Evolutionary conservation across 1,140 invertebrate genomes (phyloP).

Genomic region (Aphidius ervi): DNA sequence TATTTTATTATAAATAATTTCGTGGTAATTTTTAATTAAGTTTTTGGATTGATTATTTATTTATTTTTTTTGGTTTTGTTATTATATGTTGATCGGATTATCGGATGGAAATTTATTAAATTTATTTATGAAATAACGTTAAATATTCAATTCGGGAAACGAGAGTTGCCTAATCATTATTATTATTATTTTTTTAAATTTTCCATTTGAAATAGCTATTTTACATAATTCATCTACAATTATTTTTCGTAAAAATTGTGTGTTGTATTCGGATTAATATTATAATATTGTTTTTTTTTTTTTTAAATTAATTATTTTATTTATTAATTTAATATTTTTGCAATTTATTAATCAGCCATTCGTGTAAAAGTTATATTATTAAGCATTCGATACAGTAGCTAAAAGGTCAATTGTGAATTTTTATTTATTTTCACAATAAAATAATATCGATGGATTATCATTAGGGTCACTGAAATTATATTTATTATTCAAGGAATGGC

Average conservation of each 20-base stretch:
- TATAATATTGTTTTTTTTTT: slow-evolving; percentile 28
- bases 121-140: not conserved
- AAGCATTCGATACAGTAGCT: slow-evolving; percentile 20
- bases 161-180: slow-evolving; percentile 16
- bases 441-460: not conserved
- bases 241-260: slow-evolving; percentile 33
- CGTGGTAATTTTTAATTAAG: no score
- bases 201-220: slow-evolving; percentile 11
- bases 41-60: slow-evolving; percentile 28
- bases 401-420: slow-evolving; percentile 10
- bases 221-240: slow-evolving; percentile 26
- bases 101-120: slow-evolving; percentile 14
- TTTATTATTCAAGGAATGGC: slow-evolving; percentile 2
- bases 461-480: no score
- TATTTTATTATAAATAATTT: slow-evolving; percentile 50
- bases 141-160: slow-evolving; percentile 19
- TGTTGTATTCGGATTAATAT: slow-evolving; percentile 23
- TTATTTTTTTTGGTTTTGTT: slow-evolving; percentile 17
- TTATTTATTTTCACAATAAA: slow-evolving; percentile 2
- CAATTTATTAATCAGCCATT: slow-evolving; percentile 30
- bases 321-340: not conserved
- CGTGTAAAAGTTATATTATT: slow-evolving; percentile 36
- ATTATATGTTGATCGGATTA: slow-evolving; percentile 2
- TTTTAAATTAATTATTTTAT: not conserved
- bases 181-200: slow-evolving; percentile 1